These are phyloP conservation scores for Argentina silus DNA, from an alignment of 2,797 vertebrate species.

Conservation along the genomic window DNA sequence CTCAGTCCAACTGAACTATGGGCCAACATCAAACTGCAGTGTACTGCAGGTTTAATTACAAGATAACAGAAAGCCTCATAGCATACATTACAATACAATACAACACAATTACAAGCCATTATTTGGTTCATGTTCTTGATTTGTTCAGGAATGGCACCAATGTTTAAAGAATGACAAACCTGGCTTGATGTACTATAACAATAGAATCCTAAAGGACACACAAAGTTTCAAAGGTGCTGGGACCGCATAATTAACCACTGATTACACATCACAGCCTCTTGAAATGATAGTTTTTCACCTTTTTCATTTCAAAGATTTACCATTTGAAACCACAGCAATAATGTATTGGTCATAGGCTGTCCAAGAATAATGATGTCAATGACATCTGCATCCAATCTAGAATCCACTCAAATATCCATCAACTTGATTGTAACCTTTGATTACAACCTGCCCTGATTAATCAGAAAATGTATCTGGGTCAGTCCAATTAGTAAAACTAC, in stretches of 20 bases:
- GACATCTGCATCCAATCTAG: conserved; percentile 42
- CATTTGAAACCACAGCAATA: conserved; percentile 23
- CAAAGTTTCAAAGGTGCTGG: background rate
- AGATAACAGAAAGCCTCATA: too few relatives aligned
- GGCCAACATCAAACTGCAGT: conserved; percentile 45
- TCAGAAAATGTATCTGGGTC: conserved; percentile 27
- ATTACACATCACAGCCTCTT: conserved; percentile 8
- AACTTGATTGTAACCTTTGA: conserved; percentile 40
- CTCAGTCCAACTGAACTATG: conserved; percentile 39
- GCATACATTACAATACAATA: too few relatives aligned
- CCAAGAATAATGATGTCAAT: conserved; percentile 24
- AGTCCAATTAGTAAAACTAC: conserved; percentile 22
- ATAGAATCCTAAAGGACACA: too few relatives aligned
- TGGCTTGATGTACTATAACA: too few relatives aligned
- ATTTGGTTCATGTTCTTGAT: too few relatives aligned
- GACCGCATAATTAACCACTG: background rate
- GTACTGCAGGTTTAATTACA: conserved; percentile 29
- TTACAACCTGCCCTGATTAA: conserved; percentile 33
- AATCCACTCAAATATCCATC: conserved; percentile 27
- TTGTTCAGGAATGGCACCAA: too few relatives aligned
- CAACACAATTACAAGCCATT: too few relatives aligned
- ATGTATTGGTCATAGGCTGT: conserved; percentile 14
- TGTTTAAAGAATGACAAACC: too few relatives aligned
- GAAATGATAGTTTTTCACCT: background rate
- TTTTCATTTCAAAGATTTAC: background rate